Conservation (phyloP, 2,113 vertebrate species). For the Elephas maximus region DNA sequence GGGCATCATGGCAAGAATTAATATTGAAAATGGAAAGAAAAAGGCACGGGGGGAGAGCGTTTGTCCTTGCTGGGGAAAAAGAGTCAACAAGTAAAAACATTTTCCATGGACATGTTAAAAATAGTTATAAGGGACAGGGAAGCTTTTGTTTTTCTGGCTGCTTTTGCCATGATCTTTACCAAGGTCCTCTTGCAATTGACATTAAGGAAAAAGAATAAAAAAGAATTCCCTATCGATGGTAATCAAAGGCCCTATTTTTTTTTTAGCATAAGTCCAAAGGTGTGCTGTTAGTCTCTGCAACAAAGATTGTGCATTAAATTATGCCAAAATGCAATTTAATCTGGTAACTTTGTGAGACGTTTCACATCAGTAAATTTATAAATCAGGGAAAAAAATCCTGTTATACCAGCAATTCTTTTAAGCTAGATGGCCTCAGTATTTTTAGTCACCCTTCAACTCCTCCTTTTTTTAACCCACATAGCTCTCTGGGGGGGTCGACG, state of each 20-base stretch:
- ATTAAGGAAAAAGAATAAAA: background rate
- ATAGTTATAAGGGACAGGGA: background rate
- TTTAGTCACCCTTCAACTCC: background rate
- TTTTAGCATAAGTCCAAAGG: slow-evolving; percentile 5
- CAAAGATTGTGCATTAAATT: background rate
- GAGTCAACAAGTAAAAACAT: slow-evolving; percentile 51
- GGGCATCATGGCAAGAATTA: slow-evolving; percentile 37
- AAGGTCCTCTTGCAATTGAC: background rate
- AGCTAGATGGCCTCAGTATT: background rate
- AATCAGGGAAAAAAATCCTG: background rate
- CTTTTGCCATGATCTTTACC: background rate
- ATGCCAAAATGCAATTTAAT: background rate
- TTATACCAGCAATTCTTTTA: background rate
- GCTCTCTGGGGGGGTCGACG: too few species aligned
- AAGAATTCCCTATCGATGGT: background rate
- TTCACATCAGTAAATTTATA: background rate
- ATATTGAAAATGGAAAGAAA: slow-evolving; percentile 52
- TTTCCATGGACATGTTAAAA: slow-evolving; percentile 9
- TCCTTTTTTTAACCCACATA: background rate
- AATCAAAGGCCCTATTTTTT: background rate
- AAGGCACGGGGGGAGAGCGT: background rate
- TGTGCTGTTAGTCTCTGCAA: background rate
- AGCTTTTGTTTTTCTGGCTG: background rate
- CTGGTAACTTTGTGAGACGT: background rate
- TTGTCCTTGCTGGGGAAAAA: slow-evolving; percentile 55